phyloP scores from a whole-genome alignment of 2,888 invertebrate species.

The Amphipoea lucens region DNA sequence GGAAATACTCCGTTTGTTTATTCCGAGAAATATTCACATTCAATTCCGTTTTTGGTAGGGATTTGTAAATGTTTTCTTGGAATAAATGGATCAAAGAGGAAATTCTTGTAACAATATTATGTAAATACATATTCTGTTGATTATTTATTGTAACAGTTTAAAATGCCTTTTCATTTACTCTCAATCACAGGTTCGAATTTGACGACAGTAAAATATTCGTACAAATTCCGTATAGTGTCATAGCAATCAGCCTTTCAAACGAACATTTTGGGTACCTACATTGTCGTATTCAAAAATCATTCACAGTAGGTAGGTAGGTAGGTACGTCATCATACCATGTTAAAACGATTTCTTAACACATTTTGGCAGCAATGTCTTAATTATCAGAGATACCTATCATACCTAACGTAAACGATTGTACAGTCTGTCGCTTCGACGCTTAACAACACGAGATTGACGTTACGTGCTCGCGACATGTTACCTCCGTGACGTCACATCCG shows the following conservation, averaged over 20 bases:
- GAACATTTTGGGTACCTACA: neutral
- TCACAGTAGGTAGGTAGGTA: neutral
- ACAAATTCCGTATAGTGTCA: neutral
- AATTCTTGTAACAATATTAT: neutral
- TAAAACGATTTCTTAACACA: constrained; percentile 26
- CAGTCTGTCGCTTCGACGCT: constrained; percentile 46
- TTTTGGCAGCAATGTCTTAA: constrained; percentile 33
- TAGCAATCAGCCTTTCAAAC: neutral
- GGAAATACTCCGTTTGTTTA: neutral
- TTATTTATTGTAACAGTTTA: neutral
- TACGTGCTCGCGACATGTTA: constrained; percentile 66
- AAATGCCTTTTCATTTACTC: neutral
- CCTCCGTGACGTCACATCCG: constrained; percentile 65
- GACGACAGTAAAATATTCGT: neutral
- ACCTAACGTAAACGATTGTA: constrained; percentile 23
- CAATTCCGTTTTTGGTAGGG: neutral
- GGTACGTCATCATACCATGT: neutral
- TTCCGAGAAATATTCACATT: neutral
- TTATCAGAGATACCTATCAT: constrained; percentile 24
- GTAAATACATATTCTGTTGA: neutral
- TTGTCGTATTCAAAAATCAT: neutral
- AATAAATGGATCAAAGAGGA: neutral
- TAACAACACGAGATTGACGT: constrained; percentile 71
- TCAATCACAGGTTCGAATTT: neutral
- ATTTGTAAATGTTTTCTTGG: neutral